phyloP scores from a whole-genome alignment of 2,888 invertebrate species.

The Abscondita cerata region DNA sequence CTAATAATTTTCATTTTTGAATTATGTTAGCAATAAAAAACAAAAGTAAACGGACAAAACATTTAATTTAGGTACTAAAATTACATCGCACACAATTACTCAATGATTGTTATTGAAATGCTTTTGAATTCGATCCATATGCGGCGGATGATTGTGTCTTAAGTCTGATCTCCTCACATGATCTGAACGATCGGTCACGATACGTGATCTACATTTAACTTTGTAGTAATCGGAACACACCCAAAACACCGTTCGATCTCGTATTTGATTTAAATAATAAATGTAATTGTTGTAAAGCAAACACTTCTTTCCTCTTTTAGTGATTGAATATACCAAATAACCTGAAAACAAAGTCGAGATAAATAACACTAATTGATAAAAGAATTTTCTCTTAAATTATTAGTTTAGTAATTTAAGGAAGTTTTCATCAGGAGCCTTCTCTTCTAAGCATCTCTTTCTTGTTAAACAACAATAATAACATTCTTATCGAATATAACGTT shows the following conservation, averaged over 20 bases:
- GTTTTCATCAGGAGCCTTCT: no score
- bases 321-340: conserved; percentile 33
- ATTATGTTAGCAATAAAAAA: no score
- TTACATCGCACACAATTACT: no score
- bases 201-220: conserved; percentile 47
- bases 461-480: no score
- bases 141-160: conserved; percentile 46
- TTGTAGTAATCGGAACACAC: conserved; percentile 47
- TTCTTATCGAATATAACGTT: no score
- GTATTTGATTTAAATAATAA: conserved; percentile 46
- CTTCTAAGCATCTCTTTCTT: no score
- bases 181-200: conserved; percentile 43
- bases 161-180: conserved; percentile 32
- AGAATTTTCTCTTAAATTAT: no score
- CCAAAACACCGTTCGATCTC: conserved; percentile 46
- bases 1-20: no score
- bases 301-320: conserved; percentile 45
- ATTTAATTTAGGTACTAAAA: no score
- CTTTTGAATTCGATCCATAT: conserved; percentile 29
- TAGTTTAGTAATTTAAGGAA: no score
- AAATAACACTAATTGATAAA: no score
- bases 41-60: no score
- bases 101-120: background rate
- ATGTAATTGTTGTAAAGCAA: conserved; percentile 45
- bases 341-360: conserved; percentile 16